Conservation (phyloP, 2,797 vertebrate genomes). For the Phalloptychus januarius region DNA sequence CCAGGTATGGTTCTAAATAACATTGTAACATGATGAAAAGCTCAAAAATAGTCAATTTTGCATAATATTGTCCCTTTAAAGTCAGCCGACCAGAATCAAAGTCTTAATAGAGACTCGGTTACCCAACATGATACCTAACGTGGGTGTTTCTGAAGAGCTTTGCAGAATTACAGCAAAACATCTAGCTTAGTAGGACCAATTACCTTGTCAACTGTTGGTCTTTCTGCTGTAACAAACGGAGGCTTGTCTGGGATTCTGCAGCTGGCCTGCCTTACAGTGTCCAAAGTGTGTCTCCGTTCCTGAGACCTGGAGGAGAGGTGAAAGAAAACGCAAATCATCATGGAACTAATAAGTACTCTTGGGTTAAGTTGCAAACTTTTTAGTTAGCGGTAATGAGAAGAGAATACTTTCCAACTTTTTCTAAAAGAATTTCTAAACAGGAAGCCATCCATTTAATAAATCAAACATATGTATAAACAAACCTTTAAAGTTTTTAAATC, state of each 20-base stretch:
- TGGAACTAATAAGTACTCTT: no score
- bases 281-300: conserved; percentile 84
- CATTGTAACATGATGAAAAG: no score
- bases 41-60: no score
- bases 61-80: no score
- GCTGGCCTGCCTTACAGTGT: conserved; percentile 74
- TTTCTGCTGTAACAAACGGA: conserved; percentile 55
- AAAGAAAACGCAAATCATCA: not conserved
- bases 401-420: no score
- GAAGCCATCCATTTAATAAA: not conserved
- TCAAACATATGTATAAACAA: not conserved
- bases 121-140: not conserved
- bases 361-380: no score
- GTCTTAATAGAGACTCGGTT: no score
- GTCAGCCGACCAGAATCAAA: no score
- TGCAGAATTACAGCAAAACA: not conserved
- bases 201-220: conserved; percentile 76
- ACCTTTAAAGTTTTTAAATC: not conserved
- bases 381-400: no score
- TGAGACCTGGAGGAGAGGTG: conserved; percentile 69
- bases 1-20: no score
- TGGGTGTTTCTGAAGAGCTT: not conserved
- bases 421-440: not conserved
- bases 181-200: not conserved
- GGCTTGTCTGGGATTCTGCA: conserved; percentile 69